Conservation (phyloP, 2,113 vertebrate genomes). For the Egretta garzetta region DNA sequence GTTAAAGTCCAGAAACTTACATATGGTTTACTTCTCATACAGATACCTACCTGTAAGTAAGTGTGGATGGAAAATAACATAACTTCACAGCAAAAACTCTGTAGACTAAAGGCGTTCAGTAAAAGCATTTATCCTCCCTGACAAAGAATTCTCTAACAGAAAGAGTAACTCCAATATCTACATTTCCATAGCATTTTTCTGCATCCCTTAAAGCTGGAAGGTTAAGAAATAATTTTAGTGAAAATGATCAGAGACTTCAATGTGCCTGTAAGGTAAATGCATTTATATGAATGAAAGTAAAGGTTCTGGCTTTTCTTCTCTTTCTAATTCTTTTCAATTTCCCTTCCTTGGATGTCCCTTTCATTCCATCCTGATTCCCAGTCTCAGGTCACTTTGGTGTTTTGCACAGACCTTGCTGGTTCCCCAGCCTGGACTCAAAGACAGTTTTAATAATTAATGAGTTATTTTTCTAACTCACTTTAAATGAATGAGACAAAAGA, state of each 20-base stretch:
- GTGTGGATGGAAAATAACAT: background rate
- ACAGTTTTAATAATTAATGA: background rate
- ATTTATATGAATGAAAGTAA: background rate
- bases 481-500: background rate
- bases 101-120: background rate
- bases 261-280: background rate
- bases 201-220: background rate
- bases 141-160: background rate
- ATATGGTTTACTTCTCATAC: background rate
- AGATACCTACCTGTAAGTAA: background rate
- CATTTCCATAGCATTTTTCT: background rate
- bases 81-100: background rate
- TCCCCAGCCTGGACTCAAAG: background rate
- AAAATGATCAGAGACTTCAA: background rate
- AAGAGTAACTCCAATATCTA: background rate
- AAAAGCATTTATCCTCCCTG: background rate
- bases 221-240: background rate
- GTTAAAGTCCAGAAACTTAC: background rate
- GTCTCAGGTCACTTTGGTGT: background rate
- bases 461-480: background rate
- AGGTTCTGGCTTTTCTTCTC: background rate
- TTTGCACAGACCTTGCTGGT: background rate
- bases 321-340: background rate
- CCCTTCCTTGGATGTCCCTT: rapidly evolving
- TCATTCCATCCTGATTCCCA: background rate